phyloP scores from a whole-genome alignment of 2,113 vertebrate species.

The Poicephalus gulielmi region DNA sequence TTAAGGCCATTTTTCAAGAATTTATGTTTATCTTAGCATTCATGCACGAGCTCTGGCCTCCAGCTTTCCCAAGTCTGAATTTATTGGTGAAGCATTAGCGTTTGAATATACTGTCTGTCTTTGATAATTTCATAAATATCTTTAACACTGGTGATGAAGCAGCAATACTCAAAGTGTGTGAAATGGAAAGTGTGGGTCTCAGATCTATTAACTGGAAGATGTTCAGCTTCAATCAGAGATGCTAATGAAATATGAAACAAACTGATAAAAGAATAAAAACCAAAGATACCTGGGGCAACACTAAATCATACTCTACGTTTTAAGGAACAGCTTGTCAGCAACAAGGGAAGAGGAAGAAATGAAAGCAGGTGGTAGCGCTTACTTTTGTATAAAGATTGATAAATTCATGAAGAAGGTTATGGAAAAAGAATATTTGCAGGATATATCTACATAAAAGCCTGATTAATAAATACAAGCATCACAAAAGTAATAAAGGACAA shows the following conservation, averaged over 20 bases:
- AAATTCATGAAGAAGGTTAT: background rate
- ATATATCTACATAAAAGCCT: background rate
- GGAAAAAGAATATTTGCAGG: background rate
- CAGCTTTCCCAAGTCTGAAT: background rate
- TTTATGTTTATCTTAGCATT: background rate
- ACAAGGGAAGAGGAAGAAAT: background rate
- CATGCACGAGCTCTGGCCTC: background rate
- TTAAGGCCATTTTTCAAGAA: background rate
- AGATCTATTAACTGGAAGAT: background rate
- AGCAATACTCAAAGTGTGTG: background rate
- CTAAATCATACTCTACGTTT: background rate
- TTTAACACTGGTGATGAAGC: background rate
- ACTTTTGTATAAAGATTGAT: background rate
- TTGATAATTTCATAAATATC: background rate
- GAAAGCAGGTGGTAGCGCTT: background rate
- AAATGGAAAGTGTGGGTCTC: background rate
- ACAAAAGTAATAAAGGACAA: background rate
- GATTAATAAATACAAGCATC: background rate
- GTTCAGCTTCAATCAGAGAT: background rate
- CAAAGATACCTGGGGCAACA: background rate
- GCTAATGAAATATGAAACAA: background rate
- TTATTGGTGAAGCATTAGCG: background rate
- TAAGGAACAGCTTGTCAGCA: background rate
- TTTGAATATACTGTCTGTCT: background rate
- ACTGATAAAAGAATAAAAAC: background rate